These are phyloP conservation scores for Charadrius vociferus DNA, from an alignment of 2,113 vertebrate genomes.

Conservation along the genomic window DNA sequence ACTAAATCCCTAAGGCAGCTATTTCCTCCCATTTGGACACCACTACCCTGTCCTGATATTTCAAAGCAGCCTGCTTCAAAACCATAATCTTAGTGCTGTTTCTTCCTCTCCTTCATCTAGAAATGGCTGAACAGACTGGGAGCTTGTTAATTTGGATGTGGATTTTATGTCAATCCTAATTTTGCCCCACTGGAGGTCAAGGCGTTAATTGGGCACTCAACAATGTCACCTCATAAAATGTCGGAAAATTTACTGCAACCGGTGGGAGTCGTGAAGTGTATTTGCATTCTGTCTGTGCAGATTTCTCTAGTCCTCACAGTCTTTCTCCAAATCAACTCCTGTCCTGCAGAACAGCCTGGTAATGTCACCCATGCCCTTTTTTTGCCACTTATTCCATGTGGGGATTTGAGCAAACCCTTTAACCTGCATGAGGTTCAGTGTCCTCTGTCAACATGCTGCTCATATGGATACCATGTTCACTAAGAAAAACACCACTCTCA, in stretches of 20 bases:
- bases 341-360: background rate
- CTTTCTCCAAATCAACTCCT: background rate
- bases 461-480: background rate
- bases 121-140: background rate
- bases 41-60: background rate
- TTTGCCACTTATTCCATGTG: background rate
- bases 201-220: rapidly evolving
- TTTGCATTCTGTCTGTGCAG: background rate
- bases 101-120: background rate
- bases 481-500: background rate
- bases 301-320: background rate
- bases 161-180: background rate
- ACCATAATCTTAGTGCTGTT: background rate
- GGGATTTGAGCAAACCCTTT: background rate
- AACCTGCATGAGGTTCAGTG: background rate
- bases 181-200: background rate
- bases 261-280: background rate
- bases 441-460: background rate
- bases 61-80: background rate
- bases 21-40: background rate
- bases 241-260: background rate
- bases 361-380: background rate
- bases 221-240: background rate
- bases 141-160: background rate
- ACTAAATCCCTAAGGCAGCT: background rate